Evolutionary conservation across 2,888 invertebrate species (phyloP), one percentile per base, ranked within the genome.

Genomic region (Pammene aurita): DNA sequence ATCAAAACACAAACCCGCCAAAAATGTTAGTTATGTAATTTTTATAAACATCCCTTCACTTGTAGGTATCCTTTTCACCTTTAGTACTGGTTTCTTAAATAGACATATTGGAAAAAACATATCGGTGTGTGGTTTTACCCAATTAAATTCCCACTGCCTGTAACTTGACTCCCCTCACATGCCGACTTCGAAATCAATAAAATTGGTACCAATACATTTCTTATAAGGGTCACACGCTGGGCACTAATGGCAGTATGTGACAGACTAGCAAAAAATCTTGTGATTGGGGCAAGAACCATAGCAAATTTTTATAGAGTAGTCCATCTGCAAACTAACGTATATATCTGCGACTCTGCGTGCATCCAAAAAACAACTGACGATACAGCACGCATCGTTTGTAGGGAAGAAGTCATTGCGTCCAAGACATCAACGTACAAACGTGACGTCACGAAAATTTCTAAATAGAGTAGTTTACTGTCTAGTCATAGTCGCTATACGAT

Each of bases 191-290:
- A 78, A 76, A 74, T 83, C 80, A 83, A 83, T 81, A 83, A 77
- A 80, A 76, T 76, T 74, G 78, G 78, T 77, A 81, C 78, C 83
- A 80, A 86, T 87, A 84, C 84, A 85, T 85, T 84, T 77, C 79
- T 81, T 76, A 77, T 78, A 80, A 80, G 84, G 82, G 83, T 80
- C 77, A 78, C 74, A 73, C 72, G 73, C 74, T 76, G 72, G 74
- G 72, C 75, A 76, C 76, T 80, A 78, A 80, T 78, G 80, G 77
- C 76, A 81, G 78, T 80, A 75, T 77, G 76, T 72, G 73, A 77
- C 73, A 76, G 78, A 77, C 76, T 80, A 72, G 77, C 75, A 79
- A 82, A 85, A 74, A 83, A 83, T 81, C 76, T 72, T 77, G 77
- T 58, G 46, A 72, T 71, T 74, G 71, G 75, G 68, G n/a, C n/a